phyloP scores from a whole-genome alignment of 1,140 invertebrate species.

The Aphidius ervi region DNA sequence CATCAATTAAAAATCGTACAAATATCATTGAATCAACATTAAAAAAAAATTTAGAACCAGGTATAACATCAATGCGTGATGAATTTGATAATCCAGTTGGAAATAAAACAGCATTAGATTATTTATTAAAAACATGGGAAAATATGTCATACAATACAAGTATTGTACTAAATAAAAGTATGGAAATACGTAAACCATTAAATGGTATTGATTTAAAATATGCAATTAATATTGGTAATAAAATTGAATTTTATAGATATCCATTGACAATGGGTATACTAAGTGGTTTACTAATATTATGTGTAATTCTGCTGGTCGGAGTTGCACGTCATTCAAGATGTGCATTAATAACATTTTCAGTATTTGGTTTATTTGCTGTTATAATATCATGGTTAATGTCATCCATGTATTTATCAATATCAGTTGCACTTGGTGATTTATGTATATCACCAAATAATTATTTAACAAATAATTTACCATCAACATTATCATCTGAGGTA shows the following conservation, averaged over 20 bases:
- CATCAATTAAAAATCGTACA: conserved; percentile 72
- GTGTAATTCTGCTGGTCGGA: conserved; percentile 76
- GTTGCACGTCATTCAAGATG: conserved; percentile 78
- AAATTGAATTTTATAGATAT: conserved; percentile 67
- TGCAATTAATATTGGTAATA: conserved; percentile 51
- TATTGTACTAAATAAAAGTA: conserved; percentile 65
- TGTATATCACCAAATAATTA: conserved; percentile 68
- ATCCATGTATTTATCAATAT: conserved; percentile 74
- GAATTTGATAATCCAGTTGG: conserved; percentile 69
- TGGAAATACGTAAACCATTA: conserved; percentile 69
- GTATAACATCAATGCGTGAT: conserved; percentile 66
- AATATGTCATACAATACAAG: conserved; percentile 67
- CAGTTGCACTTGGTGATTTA: conserved; percentile 74
- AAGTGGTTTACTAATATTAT: conserved; percentile 72
- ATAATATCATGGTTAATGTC: conserved; percentile 86
- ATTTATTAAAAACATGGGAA: conserved; percentile 62
- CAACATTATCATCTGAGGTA: conserved; percentile 57
- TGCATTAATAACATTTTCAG: conserved; percentile 77
- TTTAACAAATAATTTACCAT: conserved; percentile 36
- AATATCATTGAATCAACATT: conserved; percentile 57
- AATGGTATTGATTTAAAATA: conserved; percentile 63
- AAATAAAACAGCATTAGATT: conserved; percentile 68
- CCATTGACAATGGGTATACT: conserved; percentile 74
- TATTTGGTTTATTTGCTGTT: conserved; percentile 83
- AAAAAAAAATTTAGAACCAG: conserved; percentile 62